Evolutionary conservation across 1,140 invertebrate species (phyloP).

Genomic region (Caenorhabditis tropicalis): DNA sequence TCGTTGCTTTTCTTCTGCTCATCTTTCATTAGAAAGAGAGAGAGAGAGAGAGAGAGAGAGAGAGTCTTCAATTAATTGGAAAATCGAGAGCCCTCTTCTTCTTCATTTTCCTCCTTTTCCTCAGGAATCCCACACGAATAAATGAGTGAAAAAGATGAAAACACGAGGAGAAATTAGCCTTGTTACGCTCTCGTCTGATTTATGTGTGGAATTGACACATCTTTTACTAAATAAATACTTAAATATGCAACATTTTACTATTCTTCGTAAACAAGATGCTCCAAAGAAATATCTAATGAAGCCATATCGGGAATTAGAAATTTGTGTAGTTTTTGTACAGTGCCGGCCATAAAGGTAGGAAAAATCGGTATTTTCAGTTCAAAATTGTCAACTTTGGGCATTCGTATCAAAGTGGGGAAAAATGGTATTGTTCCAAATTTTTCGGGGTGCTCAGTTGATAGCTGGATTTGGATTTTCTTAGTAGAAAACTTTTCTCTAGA

Average conservation of each 20-base stretch:
- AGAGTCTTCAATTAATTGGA: conserved; percentile 27
- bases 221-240: background rate
- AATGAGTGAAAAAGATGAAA: background rate
- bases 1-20: background rate
- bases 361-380: too few species aligned
- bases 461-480: too few species aligned
- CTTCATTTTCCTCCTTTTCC: background rate
- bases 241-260: background rate
- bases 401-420: too few species aligned
- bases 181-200: background rate
- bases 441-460: too few species aligned
- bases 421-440: too few species aligned
- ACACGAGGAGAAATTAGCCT: conserved; percentile 4
- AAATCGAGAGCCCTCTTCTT: conserved; percentile 10
- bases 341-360: too few species aligned
- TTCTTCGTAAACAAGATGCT: background rate
- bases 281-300: too few species aligned
- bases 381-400: too few species aligned
- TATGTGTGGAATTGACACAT: conserved; percentile 31
- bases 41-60: too few species aligned
- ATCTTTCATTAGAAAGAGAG: conserved; percentile 32
- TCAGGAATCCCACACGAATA: background rate
- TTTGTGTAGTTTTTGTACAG: too few species aligned
- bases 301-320: too few species aligned
- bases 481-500: too few species aligned